Percentiles rank a stretch among this genome's conserved stretches.
Conservation (phyloP, 2,113 vertebrate genomes). For the Dromaius novaehollandiae region DNA sequence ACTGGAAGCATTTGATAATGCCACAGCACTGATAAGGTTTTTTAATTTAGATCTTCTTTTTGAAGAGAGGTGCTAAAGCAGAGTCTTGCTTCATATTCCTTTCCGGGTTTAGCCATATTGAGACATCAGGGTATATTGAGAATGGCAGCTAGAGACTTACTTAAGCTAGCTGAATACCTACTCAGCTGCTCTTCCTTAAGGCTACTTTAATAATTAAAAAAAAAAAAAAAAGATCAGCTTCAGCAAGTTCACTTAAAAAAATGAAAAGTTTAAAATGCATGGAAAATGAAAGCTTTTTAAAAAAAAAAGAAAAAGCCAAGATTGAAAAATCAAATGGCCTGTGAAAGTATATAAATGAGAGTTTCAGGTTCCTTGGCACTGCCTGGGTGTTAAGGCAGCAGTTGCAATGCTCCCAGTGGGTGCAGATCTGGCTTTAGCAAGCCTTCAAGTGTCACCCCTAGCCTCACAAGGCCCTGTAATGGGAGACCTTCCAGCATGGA, state of each 20-base stretch:
- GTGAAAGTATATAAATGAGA: background rate
- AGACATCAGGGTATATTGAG: background rate
- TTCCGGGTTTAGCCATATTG: background rate
- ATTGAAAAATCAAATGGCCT: background rate
- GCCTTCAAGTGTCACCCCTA: too few species aligned
- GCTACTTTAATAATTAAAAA: background rate
- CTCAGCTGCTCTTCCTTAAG: background rate
- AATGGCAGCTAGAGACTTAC: background rate
- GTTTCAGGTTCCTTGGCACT: background rate
- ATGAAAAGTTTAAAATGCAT: background rate
- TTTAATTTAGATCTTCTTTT: too few species aligned
- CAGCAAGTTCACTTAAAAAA: background rate
- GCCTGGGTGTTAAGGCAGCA: background rate
- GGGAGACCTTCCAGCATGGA: background rate
- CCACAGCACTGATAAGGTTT: background rate
- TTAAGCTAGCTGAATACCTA: background rate
- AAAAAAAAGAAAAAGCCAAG: background rate
- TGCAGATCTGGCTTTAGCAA: background rate
- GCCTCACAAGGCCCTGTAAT: rapidly evolving
- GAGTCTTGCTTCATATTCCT: background rate
- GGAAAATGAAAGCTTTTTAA: background rate
- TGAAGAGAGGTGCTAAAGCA: background rate
- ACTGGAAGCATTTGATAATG: background rate
- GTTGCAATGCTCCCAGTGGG: background rate
- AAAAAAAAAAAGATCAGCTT: background rate